Base-by-base conservation (phyloP, 2,888 invertebrate species). In the Xylophagus ater region DNA sequence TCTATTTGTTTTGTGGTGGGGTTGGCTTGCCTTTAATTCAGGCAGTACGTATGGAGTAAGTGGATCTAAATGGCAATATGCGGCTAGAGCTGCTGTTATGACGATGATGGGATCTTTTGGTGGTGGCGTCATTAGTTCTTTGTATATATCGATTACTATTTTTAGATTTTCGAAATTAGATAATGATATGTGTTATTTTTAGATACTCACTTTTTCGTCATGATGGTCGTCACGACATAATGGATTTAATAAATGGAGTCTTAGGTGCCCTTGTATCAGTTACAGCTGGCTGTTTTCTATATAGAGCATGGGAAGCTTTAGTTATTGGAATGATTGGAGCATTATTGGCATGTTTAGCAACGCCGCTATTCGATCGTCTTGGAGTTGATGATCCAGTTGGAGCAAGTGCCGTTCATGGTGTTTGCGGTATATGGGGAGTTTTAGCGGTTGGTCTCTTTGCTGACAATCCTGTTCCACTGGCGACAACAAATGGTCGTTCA, bases 21-120 rank as follows among this genome's bases (percentile, higher is more conserved):
- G 93, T 0, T 93, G 93, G 93, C 67, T 94, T 37, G 92, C 90
- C 0, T 93, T 93, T 58, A 92, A 92, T 64, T 90, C 92, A 35
- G 93, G 93, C 10, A 88, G 87, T 49, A 84, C 84, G 34, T 84
- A 84, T 53, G 84, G 84, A 40, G 77, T 65, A 2, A 63, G 82
- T 45, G 87, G 85, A 1, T 74, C 80, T 4, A 86, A 86, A 59
- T 93, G 92, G 92, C 83, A 88, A 58, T 88, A 87, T 56, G 88
- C 92, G 0, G 88, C 88, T 0, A 71, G 86, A 31, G 88, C 89
- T 0, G 87, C 89, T 0, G 87, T 89, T 1, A 81, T 84, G 70
- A 92, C 92, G 0, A 84, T 92, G 76, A 79, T 89, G 70, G 80
- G 85, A 0, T 88, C 88, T 0, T 88, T 92, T 57, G 89, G 90